phyloP scores from a whole-genome alignment of 1,140 invertebrate species.

The Octopus sinensis region DNA sequence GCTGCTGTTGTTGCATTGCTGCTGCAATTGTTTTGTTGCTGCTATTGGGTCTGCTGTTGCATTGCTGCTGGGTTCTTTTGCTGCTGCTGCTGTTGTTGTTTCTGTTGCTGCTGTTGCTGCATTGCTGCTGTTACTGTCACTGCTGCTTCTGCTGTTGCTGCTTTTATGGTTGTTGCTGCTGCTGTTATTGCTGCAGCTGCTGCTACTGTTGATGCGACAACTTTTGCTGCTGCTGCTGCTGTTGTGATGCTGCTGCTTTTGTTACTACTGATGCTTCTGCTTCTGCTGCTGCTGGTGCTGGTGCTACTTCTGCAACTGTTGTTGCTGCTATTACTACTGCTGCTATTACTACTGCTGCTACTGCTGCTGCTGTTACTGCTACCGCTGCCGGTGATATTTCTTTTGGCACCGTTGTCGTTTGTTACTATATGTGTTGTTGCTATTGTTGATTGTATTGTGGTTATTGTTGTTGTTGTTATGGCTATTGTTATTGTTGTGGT shows the following conservation, averaged over 20 bases:
- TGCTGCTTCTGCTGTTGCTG: background rate
- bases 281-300: slow-evolving; percentile 15
- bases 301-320: slow-evolving; percentile 20
- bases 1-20: no score
- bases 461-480: slow-evolving; percentile 5
- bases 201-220: background rate
- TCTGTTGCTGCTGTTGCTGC: background rate
- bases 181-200: background rate
- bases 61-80: background rate
- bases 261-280: slow-evolving; percentile 17
- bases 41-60: background rate
- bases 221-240: background rate
- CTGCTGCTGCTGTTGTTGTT: background rate
- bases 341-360: slow-evolving; percentile 21
- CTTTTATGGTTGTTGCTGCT: background rate
- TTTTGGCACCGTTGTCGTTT: slow-evolving; percentile 12
- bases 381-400: slow-evolving; percentile 5
- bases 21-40: background rate
- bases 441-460: slow-evolving; percentile 9
- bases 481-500: slow-evolving; percentile 13
- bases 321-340: slow-evolving; percentile 22
- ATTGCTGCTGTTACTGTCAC: slow-evolving; percentile 5
- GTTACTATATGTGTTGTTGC: slow-evolving; percentile 7
- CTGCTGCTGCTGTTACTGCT: slow-evolving; percentile 16
- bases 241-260: background rate